These are phyloP conservation scores for Ashinkailepas kermadecensis DNA, from an alignment of 2,888 invertebrate genomes.

Conservation along the genomic window DNA sequence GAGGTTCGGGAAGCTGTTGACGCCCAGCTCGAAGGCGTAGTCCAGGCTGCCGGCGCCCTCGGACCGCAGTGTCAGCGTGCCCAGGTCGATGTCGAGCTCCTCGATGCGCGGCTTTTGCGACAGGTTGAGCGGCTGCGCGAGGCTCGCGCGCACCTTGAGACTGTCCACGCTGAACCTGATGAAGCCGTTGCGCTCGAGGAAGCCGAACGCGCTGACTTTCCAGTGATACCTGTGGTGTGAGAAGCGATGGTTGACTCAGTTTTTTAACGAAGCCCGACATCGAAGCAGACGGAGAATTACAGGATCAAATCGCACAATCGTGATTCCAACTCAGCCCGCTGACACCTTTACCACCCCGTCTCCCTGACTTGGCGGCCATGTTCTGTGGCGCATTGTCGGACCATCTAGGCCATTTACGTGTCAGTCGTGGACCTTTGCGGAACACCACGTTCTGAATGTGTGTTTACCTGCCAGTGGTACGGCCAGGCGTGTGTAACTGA, in stretches of 20 bases:
- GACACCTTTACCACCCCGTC: too few species aligned
- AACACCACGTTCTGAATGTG: not conserved
- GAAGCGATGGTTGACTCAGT: too few species aligned
- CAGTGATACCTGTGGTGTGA: conserved; percentile 4
- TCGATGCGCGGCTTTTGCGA: conserved; percentile 62
- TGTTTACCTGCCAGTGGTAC: conserved; percentile 35
- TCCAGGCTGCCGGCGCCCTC: conserved; percentile 79
- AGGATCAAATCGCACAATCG: too few species aligned
- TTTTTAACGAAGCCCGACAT: too few species aligned
- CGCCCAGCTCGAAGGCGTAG: conserved; percentile 67
- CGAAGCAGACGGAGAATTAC: too few species aligned
- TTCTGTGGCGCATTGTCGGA: too few species aligned
- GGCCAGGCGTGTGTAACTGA: conserved; percentile 37
- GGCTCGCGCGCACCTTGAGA: conserved; percentile 49
- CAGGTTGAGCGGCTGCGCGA: conserved; percentile 70
- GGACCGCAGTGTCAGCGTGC: conserved; percentile 66
- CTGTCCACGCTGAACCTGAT: conserved; percentile 22
- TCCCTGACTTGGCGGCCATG: too few species aligned
- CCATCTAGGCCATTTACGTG: too few species aligned
- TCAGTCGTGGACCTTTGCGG: too few species aligned
- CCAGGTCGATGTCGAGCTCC: conserved; percentile 67
- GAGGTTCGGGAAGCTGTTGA: conserved; percentile 76
- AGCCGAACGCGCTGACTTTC: conserved; percentile 36
- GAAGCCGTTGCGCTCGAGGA: conserved; percentile 25
- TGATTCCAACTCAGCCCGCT: too few species aligned